phyloP scores from a whole-genome alignment of 2,888 invertebrate genomes.

The Diarsia mendica region DNA sequence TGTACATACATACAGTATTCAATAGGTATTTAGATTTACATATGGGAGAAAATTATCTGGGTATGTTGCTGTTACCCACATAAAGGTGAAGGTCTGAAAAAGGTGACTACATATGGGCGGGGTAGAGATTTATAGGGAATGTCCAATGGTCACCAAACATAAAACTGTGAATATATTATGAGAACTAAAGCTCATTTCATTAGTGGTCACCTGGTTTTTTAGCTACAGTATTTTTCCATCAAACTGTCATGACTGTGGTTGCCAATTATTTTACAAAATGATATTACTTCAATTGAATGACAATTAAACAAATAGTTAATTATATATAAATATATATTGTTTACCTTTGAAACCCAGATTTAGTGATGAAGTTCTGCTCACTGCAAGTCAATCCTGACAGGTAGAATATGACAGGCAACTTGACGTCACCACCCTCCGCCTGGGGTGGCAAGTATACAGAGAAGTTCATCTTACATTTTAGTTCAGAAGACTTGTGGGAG shows the following conservation, averaged over 20 bases:
- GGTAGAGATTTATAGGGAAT: neutral
- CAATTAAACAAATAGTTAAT: neutral
- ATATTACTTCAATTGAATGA: neutral
- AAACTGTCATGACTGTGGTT: neutral
- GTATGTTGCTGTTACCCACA: neutral
- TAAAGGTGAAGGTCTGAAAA: neutral
- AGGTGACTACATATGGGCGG: neutral
- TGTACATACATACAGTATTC: neutral
- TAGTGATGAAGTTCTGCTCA: constrained; percentile 98
- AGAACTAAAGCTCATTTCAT: neutral
- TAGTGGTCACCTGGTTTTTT: neutral
- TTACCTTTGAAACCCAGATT: constrained; percentile 97
- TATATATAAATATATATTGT: neutral
- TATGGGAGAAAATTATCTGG: neutral
- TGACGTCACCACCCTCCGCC: constrained; percentile 90
- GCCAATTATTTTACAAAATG: neutral
- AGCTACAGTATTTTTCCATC: neutral
- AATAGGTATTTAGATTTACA: constrained; percentile 1
- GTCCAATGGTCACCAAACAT: neutral
- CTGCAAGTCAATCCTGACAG: constrained; percentile 98
- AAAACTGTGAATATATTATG: neutral
- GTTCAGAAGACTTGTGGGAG: constrained; percentile 93
- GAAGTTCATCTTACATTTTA: constrained; percentile 98
- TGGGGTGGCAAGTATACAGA: constrained; percentile 97
- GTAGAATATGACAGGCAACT: constrained; percentile 96